phyloP scores from a whole-genome alignment of 2,888 invertebrate genomes.

The Calliphora vomitoria region DNA sequence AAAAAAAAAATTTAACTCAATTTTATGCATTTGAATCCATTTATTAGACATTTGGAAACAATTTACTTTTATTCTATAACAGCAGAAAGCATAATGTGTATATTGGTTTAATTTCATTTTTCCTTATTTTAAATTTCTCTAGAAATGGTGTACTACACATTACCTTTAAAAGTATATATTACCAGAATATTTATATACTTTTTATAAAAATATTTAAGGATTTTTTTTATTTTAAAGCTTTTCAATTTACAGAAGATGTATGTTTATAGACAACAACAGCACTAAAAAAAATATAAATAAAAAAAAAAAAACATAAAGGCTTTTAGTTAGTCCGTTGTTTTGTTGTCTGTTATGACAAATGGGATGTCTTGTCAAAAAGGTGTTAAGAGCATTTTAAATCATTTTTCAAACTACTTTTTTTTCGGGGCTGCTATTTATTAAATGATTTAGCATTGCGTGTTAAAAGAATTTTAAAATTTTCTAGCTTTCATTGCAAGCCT shows the following conservation, averaged over 20 bases:
- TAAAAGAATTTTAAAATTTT: conserved; percentile 48
- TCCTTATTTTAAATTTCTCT: too few species aligned
- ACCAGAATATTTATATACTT: too few species aligned
- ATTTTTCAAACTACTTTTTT: conserved; percentile 53
- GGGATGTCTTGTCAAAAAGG: conserved; percentile 76
- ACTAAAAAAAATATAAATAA: not conserved
- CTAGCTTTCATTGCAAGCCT: conserved; percentile 30
- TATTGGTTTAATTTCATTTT: too few species aligned
- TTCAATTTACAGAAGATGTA: conserved; percentile 44
- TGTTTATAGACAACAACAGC: conserved; percentile 9
- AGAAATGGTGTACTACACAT: too few species aligned
- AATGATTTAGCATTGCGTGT: conserved; percentile 65
- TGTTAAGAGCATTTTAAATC: conserved; percentile 76
- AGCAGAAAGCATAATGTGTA: too few species aligned
- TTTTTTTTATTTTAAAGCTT: conserved; percentile 21
- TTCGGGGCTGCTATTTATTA: conserved; percentile 26
- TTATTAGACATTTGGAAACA: too few species aligned
- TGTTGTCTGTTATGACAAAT: conserved; percentile 75
- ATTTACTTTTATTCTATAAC: too few species aligned
- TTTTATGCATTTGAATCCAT: too few species aligned
- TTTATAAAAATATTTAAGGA: not conserved
- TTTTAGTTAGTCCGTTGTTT: conserved; percentile 51
- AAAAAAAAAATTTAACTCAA: too few species aligned
- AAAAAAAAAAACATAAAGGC: conserved; percentile 23
- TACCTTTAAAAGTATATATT: too few species aligned